Evolutionary conservation across 2,888 invertebrate genomes (phyloP).

Genomic region (Tetragnatha montana): DNA sequence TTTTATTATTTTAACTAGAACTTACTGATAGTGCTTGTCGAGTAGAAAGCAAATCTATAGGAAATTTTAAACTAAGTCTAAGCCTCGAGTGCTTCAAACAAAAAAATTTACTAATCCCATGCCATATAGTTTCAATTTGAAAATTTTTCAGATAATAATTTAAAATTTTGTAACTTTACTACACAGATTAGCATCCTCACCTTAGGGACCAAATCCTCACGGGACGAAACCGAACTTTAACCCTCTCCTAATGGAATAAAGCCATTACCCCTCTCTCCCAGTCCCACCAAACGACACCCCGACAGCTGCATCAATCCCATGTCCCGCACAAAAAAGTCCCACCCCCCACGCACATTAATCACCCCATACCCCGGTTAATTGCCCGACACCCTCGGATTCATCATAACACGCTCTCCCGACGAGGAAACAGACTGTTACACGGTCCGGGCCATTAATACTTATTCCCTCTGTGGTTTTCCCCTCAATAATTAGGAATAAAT

Average conservation of each 20-base stretch:
- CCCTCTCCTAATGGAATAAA: neutral
- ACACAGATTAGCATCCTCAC: too few species aligned
- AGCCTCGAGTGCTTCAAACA: too few species aligned
- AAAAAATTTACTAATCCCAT: too few species aligned
- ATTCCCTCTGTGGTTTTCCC: constrained; percentile 12
- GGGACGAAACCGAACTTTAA: too few species aligned
- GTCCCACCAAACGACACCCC: neutral
- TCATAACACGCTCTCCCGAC: neutral
- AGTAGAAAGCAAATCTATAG: too few species aligned
- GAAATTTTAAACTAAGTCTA: too few species aligned
- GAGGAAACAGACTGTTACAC: neutral
- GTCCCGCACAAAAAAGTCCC: neutral
- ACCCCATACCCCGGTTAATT: constrained; percentile 3
- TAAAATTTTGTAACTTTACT: too few species aligned
- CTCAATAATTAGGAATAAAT: constrained; percentile 28
- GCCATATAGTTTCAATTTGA: too few species aligned
- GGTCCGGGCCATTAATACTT: constrained; percentile 35
- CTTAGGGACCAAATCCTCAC: too few species aligned
- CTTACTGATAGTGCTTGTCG: too few species aligned
- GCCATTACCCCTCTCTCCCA: neutral
- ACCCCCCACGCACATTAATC: neutral
- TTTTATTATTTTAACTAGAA: too few species aligned
- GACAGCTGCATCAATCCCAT: neutral
- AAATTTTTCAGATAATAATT: too few species aligned
- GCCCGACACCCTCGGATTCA: neutral